phyloP scores from a whole-genome alignment of 2,888 invertebrate genomes.

The Biston betularia region DNA sequence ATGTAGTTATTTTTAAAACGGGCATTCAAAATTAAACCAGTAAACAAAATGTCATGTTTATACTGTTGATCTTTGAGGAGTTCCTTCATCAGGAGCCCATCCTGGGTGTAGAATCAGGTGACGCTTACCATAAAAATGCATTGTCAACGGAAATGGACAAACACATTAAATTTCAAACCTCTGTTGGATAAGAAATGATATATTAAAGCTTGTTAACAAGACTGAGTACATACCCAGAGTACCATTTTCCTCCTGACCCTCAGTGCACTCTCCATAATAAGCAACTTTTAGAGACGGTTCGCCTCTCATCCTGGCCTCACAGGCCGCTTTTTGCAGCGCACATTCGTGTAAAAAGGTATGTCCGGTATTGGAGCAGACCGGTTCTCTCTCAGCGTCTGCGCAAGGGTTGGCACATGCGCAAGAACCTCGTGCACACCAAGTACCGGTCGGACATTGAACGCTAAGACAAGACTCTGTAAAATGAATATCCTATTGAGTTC shows the following conservation, averaged over 20 bases:
- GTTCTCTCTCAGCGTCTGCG: slow-evolving; percentile 87
- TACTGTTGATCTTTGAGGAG: no score
- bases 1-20: no score
- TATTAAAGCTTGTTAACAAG: no score
- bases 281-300: slow-evolving; percentile 81
- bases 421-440: slow-evolving; percentile 92
- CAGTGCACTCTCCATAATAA: slow-evolving; percentile 92
- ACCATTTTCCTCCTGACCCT: slow-evolving; percentile 87
- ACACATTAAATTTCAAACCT: no score
- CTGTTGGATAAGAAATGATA: no score
- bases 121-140: no score
- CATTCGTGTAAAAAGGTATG: slow-evolving; percentile 93
- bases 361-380: slow-evolving; percentile 92
- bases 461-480: slow-evolving; percentile 90
- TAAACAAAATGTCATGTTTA: no score
- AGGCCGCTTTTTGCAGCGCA: slow-evolving; percentile 91
- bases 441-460: slow-evolving; percentile 92
- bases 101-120: no score
- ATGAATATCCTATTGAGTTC: no score
- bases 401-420: slow-evolving; percentile 94
- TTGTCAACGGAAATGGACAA: no score
- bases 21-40: no score
- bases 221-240: slow-evolving; percentile 54
- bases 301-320: slow-evolving; percentile 89
- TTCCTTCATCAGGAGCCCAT: no score